These are phyloP conservation scores for Noctua janthe DNA, from an alignment of 2,888 invertebrate genomes.

Conservation along the genomic window DNA sequence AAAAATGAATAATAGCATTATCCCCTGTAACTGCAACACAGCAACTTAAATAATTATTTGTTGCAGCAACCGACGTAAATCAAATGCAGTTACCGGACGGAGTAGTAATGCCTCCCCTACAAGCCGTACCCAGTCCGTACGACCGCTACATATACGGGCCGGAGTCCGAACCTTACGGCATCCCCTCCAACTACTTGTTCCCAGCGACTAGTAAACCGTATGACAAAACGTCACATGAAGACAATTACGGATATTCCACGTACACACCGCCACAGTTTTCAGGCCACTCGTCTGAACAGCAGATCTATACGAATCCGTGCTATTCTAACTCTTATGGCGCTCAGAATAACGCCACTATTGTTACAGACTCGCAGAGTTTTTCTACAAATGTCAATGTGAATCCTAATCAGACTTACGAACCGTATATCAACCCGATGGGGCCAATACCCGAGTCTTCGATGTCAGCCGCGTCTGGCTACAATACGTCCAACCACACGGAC, in stretches of 20 bases:
- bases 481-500: constrained; percentile 72
- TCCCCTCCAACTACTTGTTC: constrained; percentile 76
- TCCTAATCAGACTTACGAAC: constrained; percentile 56
- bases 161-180: constrained; percentile 76
- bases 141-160: constrained; percentile 79
- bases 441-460: constrained; percentile 72
- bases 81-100: constrained; percentile 85
- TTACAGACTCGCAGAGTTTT: constrained; percentile 80
- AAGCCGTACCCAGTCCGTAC: constrained; percentile 76
- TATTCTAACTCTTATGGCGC: constrained; percentile 80
- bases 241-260: constrained; percentile 78
- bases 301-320: constrained; percentile 81
- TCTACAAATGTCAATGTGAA: constrained; percentile 41
- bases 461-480: constrained; percentile 68
- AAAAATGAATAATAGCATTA: neutral
- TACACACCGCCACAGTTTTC: constrained; percentile 84
- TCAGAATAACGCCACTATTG: constrained; percentile 70
- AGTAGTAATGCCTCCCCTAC: constrained; percentile 77
- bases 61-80: constrained; percentile 83
- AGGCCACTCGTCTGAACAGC: constrained; percentile 76
- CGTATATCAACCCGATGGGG: constrained; percentile 66
- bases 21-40: neutral
- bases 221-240: constrained; percentile 74
- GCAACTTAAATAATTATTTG: constrained; percentile 47
- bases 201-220: constrained; percentile 74